Evolutionary conservation across 2,888 invertebrate species (phyloP).

Genomic region (Trichogramma dendrolimi): DNA sequence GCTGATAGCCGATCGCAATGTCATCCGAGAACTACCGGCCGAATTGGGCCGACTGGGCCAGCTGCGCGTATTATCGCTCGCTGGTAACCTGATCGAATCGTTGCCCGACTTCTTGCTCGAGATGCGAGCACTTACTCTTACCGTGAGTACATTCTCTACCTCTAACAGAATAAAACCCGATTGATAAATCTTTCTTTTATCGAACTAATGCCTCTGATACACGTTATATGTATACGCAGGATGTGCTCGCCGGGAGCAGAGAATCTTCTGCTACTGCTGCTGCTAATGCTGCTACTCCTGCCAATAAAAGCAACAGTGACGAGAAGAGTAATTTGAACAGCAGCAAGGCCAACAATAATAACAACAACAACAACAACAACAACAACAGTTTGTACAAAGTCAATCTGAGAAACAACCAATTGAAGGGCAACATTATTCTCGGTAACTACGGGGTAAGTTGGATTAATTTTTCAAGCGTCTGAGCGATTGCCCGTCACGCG

Average conservation of each 20-base stretch:
- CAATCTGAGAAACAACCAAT: constrained; percentile 71
- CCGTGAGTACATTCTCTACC: constrained; percentile 49
- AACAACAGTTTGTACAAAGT: constrained; percentile 60
- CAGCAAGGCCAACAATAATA: constrained; percentile 40
- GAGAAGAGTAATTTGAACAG: constrained; percentile 32
- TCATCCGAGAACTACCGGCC: constrained; percentile 61
- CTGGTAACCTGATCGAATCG: constrained; percentile 55
- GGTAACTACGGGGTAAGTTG: constrained; percentile 74
- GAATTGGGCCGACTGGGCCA: constrained; percentile 60
- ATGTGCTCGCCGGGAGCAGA: constrained; percentile 38
- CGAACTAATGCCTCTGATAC: too few relatives aligned
- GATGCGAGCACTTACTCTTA: constrained; percentile 58
- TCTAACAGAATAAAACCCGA: too few relatives aligned
- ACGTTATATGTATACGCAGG: constrained; percentile 30
- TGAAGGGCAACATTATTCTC: constrained; percentile 79
- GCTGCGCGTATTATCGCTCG: constrained; percentile 60
- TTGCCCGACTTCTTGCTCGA: constrained; percentile 54
- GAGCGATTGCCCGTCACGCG: too few relatives aligned
- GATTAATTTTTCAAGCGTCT: background rate
- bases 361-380: constrained; percentile 42
- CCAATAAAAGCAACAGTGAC: constrained; percentile 9
- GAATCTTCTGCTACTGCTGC: background rate
- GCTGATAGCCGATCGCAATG: constrained; percentile 69
- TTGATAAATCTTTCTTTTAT: too few relatives aligned
- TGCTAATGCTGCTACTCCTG: constrained; percentile 7